Percentiles rank a stretch among this genome's conserved stretches.
Evolutionary conservation across 2,113 vertebrate genomes (phyloP).

Genomic region (Raja brachyura): DNA sequence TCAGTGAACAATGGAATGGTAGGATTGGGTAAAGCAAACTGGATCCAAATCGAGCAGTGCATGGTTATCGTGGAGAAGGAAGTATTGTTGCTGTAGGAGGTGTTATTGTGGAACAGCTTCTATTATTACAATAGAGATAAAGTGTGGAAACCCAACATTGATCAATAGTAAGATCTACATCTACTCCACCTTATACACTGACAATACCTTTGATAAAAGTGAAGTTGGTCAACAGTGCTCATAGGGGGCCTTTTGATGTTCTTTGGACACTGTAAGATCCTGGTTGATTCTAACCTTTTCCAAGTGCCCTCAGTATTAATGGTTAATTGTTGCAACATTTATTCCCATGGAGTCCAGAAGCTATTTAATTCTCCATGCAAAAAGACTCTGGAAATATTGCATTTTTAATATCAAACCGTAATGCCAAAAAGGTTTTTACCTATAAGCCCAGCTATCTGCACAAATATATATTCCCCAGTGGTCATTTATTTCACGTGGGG

Average conservation of each 20-base stretch:
- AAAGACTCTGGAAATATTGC: neutral
- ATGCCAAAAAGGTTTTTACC: neutral
- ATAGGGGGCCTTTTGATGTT: neutral
- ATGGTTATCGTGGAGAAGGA: neutral
- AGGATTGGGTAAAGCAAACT: neutral
- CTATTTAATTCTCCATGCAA: neutral
- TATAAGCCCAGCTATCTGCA: neutral
- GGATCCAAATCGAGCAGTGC: neutral
- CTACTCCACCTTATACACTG: neutral
- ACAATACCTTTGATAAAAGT: neutral
- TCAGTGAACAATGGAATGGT: constrained; percentile 13
- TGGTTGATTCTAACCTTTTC: neutral
- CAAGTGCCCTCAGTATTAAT: neutral
- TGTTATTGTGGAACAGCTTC: neutral
- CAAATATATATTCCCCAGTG: neutral
- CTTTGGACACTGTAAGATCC: neutral
- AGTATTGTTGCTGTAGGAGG: neutral
- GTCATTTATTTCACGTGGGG: neutral
- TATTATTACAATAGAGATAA: constrained; percentile 1
- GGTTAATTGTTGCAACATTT: neutral
- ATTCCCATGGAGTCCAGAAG: neutral
- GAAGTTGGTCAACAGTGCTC: neutral
- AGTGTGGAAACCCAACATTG: neutral
- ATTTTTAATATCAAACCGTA: neutral
- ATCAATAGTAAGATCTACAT: neutral